These are phyloP conservation scores for Heteronetta atricapilla DNA, from an alignment of 2,113 vertebrate genomes.

Conservation along the genomic window DNA sequence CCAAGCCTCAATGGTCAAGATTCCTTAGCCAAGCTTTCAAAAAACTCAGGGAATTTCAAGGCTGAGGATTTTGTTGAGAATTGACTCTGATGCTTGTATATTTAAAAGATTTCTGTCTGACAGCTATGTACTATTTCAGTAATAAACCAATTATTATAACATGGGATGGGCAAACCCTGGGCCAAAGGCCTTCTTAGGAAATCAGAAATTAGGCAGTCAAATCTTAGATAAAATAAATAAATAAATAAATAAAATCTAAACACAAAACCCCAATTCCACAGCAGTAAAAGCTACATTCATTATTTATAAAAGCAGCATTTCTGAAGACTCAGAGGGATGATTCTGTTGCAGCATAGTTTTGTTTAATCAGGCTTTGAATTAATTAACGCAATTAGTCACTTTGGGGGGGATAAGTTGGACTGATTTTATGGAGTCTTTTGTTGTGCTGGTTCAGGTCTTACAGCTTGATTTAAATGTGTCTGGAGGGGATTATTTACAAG, in stretches of 20 bases:
- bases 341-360: slow-evolving; percentile 23
- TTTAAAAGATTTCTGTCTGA: neutral
- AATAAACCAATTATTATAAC: neutral
- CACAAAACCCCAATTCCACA: neutral
- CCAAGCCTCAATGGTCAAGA: neutral
- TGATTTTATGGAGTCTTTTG: slow-evolving; percentile 49
- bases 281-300: neutral
- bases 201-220: neutral
- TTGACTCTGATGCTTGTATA: neutral
- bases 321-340: neutral
- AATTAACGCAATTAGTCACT: slow-evolving; percentile 51
- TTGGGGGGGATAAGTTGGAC: neutral
- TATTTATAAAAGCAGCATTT: neutral
- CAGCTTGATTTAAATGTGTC: neutral
- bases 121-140: neutral
- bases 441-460: slow-evolving; percentile 22
- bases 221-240: neutral
- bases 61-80: neutral
- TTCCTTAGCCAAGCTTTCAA: neutral
- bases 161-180: neutral
- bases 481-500: slow-evolving; percentile 30
- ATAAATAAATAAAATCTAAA: neutral
- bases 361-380: slow-evolving; percentile 58
- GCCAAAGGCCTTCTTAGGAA: neutral
- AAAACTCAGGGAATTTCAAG: neutral